phyloP scores from a whole-genome alignment of 2,113 vertebrate genomes.

The Calyptomena viridis region DNA sequence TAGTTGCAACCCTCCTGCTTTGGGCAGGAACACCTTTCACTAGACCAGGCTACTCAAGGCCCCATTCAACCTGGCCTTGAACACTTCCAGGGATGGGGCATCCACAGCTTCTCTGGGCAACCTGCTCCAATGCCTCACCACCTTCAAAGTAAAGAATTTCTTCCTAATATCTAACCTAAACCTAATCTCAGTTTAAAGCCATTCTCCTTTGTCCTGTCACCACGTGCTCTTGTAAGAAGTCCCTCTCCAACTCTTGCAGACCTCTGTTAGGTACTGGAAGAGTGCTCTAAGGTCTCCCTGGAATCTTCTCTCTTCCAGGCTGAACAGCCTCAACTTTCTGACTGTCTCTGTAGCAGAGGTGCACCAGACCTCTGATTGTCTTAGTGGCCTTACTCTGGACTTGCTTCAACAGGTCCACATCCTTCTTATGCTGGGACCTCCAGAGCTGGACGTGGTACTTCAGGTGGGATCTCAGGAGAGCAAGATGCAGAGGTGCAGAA shows the following conservation, averaged over 20 bases:
- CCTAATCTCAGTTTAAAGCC: neutral
- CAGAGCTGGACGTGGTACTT: neutral
- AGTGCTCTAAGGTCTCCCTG: neutral
- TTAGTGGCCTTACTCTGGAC: neutral
- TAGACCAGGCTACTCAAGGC: neutral
- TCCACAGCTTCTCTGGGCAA: neutral
- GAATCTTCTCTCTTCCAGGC: neutral
- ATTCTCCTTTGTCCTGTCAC: neutral
- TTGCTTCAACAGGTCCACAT: neutral
- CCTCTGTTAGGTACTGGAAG: neutral
- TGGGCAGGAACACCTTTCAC: neutral
- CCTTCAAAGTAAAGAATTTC: neutral
- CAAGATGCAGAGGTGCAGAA: neutral
- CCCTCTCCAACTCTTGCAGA: neutral
- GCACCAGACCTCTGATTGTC: neutral
- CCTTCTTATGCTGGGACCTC: neutral
- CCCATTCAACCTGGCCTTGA: neutral
- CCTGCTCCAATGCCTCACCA: neutral
- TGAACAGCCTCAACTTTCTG: neutral
- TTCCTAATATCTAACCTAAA: neutral
- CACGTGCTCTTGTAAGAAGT: neutral
- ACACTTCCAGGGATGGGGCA: neutral
- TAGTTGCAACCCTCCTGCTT: neutral
- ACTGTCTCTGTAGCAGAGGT: neutral
- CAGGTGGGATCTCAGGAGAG: neutral